A percentile compares a stretch with the other conserved stretches of the same genome.
These are phyloP conservation scores for Toxotes jaculatrix DNA, from an alignment of 2,113 vertebrate genomes.

Conservation along the genomic window DNA sequence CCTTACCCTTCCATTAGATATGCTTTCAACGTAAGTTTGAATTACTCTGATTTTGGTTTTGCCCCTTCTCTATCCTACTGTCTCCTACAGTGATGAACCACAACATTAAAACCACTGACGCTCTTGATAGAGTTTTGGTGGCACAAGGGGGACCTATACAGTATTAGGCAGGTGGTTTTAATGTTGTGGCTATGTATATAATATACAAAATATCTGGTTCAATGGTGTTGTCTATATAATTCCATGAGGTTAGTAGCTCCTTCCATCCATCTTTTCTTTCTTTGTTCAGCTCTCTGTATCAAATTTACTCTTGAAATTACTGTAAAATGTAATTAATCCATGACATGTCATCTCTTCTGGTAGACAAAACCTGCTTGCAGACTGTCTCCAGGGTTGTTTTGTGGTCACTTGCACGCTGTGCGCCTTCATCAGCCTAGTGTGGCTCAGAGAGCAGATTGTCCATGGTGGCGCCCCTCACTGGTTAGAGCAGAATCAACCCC, in stretches of 20 bases:
- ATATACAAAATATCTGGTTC: neutral
- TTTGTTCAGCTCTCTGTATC: neutral
- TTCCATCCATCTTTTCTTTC: neutral
- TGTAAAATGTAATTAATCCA: neutral
- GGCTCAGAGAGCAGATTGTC: conserved; percentile 97
- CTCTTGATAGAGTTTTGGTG: too few relatives aligned
- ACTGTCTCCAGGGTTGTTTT: conserved; percentile 97
- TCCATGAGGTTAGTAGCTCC: neutral
- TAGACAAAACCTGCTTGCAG: conserved; percentile 96
- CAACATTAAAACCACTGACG: too few relatives aligned
- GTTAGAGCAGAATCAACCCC: conserved; percentile 92
- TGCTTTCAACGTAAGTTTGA: conserved; percentile 96
- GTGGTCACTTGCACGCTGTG: conserved; percentile 98
- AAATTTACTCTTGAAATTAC: neutral
- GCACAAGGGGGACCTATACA: too few relatives aligned
- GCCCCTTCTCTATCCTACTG: neutral
- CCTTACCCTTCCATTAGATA: conserved; percentile 96
- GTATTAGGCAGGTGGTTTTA: too few relatives aligned
- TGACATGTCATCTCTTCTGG: conserved; percentile 17
- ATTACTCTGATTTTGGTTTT: conserved; percentile 10
- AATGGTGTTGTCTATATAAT: too few relatives aligned
- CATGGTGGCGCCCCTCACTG: conserved; percentile 96
- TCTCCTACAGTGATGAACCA: neutral
- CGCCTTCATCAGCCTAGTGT: conserved; percentile 97
- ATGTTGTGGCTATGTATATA: too few relatives aligned